Conservation (phyloP, 2,888 invertebrate genomes). For the Nematopogon swammerdamellus region DNA sequence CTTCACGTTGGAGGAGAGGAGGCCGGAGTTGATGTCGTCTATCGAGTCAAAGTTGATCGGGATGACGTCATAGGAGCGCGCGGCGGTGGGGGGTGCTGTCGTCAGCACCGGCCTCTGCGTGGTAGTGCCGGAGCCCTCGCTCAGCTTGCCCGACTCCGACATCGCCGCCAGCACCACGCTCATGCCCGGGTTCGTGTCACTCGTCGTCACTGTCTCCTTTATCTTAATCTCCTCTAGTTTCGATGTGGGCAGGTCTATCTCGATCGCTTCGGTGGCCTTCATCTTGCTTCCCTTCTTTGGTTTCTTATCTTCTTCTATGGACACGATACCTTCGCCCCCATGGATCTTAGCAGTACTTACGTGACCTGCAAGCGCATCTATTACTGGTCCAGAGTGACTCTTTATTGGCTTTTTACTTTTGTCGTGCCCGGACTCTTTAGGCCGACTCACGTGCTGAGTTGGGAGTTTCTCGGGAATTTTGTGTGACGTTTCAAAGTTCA, state of each 20-base stretch:
- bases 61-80: conserved; percentile 39
- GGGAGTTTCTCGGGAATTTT: conserved; percentile 60
- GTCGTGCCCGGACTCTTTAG: conserved; percentile 38
- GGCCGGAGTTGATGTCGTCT: conserved; percentile 44
- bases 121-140: conserved; percentile 37
- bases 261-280: conserved; percentile 38
- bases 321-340: conserved; percentile 39
- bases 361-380: background rate
- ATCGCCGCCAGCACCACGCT: conserved; percentile 42
- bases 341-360: conserved; percentile 13
- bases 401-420: conserved; percentile 38
- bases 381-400: conserved; percentile 22
- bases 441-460: conserved; percentile 29
- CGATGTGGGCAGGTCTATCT: conserved; percentile 45
- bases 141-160: conserved; percentile 46
- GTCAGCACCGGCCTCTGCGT: conserved; percentile 57
- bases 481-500: conserved; percentile 68
- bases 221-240: conserved; percentile 48
- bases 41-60: conserved; percentile 50
- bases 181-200: conserved; percentile 41
- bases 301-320: conserved; percentile 48
- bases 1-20: conserved; percentile 48
- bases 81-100: conserved; percentile 37
- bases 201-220: conserved; percentile 46
- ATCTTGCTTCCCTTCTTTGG: conserved; percentile 35